These are phyloP conservation scores for Agrotis segetum DNA, from an alignment of 2,888 invertebrate species.

Conservation along the genomic window DNA sequence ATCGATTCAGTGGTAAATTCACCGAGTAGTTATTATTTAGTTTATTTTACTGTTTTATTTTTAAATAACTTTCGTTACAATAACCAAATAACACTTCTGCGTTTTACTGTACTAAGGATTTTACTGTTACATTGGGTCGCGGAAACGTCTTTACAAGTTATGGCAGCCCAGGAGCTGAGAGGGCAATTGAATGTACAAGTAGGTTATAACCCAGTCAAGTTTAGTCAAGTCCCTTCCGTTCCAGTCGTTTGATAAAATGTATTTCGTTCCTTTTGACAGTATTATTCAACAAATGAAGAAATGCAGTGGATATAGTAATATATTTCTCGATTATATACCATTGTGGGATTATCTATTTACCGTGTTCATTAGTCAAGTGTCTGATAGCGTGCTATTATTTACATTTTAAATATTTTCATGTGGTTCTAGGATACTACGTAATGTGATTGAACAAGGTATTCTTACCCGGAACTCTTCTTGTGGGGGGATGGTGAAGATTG, in stretches of 20 bases:
- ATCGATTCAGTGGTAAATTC: no score
- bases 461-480: conserved; percentile 89
- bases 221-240: no score
- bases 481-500: conserved; percentile 85
- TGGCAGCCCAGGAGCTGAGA: no score
- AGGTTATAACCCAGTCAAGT: no score
- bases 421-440: conserved; percentile 30
- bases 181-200: no score
- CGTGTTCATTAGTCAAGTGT: conserved; percentile 79
- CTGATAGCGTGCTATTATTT: conserved; percentile 78
- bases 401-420: conserved; percentile 56
- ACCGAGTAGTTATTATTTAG: no score
- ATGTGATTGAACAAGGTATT: conserved; percentile 6
- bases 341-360: conserved; percentile 36
- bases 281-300: conserved; percentile 37
- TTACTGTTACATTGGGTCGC: no score
- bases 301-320: conserved; percentile 45
- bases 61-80: no score
- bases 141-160: no score
- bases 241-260: no score
- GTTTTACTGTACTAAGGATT: background rate
- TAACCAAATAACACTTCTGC: background rate
- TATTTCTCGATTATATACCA: conserved; percentile 39
- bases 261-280: conserved; percentile 50
- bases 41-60: no score